Evolutionary conservation across 2,797 vertebrate genomes (phyloP).

Genomic region (Tokudaia tokunoshimensis): DNA sequence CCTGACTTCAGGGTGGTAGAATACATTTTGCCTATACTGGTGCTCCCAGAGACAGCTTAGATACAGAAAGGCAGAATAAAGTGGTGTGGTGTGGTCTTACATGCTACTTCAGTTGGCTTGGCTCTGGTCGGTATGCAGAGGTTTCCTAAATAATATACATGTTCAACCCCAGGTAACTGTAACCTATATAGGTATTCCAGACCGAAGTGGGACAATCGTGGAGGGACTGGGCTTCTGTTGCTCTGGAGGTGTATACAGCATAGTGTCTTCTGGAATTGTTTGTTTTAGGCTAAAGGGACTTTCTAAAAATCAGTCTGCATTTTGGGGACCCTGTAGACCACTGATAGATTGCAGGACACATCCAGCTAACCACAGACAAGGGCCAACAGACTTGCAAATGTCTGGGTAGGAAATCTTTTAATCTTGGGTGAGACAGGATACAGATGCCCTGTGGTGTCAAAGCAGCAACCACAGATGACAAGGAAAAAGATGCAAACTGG

Average conservation of each 20-base stretch:
- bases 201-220: neutral
- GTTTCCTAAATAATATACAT: neutral
- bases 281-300: too few relatives aligned
- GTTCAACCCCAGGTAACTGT: neutral
- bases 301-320: neutral
- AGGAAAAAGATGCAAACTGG: accelerated
- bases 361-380: neutral
- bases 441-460: accelerated
- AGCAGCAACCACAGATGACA: accelerated
- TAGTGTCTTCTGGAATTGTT: neutral
- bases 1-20: too few relatives aligned
- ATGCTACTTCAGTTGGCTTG: neutral
- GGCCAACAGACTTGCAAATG: accelerated
- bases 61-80: neutral
- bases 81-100: neutral
- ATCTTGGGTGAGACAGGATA: accelerated
- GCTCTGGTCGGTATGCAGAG: neutral
- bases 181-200: neutral
- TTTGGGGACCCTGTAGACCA: neutral
- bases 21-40: too few relatives aligned
- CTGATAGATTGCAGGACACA: accelerated
- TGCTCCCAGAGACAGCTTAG: neutral
- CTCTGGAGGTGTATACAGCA: neutral
- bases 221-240: neutral
- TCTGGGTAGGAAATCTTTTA: neutral